Conservation (phyloP, 2,888 invertebrate genomes). For the Griposia aprilina region DNA sequence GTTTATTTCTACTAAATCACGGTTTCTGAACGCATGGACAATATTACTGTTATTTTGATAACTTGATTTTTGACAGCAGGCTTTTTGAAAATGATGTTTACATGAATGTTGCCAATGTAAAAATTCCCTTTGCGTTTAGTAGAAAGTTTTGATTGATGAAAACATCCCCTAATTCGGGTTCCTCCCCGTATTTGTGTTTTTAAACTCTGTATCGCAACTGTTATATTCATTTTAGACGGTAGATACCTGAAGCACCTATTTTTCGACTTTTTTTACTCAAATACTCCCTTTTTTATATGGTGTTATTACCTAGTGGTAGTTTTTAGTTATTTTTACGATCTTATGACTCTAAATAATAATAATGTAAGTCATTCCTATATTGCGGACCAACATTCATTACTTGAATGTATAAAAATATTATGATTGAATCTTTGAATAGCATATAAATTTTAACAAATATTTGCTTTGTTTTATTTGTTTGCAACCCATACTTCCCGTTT, state of each 20-base stretch:
- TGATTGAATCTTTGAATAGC: slow-evolving; percentile 48
- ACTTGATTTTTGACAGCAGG: too few relatives aligned
- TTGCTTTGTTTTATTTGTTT: slow-evolving; percentile 31
- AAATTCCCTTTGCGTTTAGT: not conserved
- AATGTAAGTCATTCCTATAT: slow-evolving; percentile 48
- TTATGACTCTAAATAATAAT: slow-evolving; percentile 52
- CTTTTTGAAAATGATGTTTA: not conserved
- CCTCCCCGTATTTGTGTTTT: not conserved
- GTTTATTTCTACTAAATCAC: not conserved
- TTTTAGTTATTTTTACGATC: slow-evolving; percentile 24
- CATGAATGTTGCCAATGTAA: not conserved
- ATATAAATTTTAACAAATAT: slow-evolving; percentile 59
- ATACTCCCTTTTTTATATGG: not conserved
- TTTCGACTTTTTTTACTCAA: not conserved
- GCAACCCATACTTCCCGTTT: not conserved
- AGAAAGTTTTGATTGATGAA: not conserved
- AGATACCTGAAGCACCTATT: not conserved
- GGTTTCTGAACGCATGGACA: not conserved
- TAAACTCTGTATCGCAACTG: not conserved
- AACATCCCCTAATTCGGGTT: not conserved
- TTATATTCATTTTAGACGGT: not conserved
- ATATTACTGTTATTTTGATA: not conserved
- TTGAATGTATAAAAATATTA: slow-evolving; percentile 57
- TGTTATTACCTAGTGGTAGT: slow-evolving; percentile 23
- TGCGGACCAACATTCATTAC: slow-evolving; percentile 50